Base-by-base conservation (phyloP, 1,140 invertebrate species). In the Colletes latitarsis region DNA sequence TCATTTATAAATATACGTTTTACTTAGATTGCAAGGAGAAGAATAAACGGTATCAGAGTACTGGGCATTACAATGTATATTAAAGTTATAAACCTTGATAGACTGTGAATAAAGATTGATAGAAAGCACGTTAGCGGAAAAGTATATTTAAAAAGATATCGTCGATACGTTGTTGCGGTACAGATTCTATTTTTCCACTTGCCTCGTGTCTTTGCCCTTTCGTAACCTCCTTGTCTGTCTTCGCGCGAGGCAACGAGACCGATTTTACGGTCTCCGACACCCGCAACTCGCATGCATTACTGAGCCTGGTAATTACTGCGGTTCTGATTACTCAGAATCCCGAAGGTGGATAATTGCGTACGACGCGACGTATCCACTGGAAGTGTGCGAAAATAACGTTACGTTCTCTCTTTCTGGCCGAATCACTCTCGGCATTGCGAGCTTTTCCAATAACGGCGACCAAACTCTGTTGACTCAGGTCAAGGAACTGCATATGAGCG, bases 261-360 rank as follows among this genome's bases (percentile, higher is more conserved):
- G 74, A 72, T 85, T 84, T 80, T 55, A 71, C 76, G 64, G 70
- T 82, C 67, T 57, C 57, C 58, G 49, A 72, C 53, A 4, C 43
- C 43, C 6, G 43, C 39, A 64, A 81, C n/a, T 82, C 72, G 43
- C 68, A n/a, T 67, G 21, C 49, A 81, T 69, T 82, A 75, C 70
- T 0, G 63, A 58, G 57, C 63, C 10, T 69, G 69, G 55, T 81
- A 87, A 84, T 87, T 87, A 87, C 60, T 49, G 17, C 30, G 53
- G 69, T 77, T 84, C 62, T 70, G 53, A 83, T 83, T 81, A 79
- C 81, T 41, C 12, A 15, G 52, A 41, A n/a, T 62, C 8, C 41
- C 60, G 60, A 58, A 80, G n/a, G 49, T 14, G 73, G 77, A 78
- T 77, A 82, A 79, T 67, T 68, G 64, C 39, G n/a, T 10, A 57